phyloP scores from a whole-genome alignment of 1,140 invertebrate species.

The Leptoteleia sp. region DNA sequence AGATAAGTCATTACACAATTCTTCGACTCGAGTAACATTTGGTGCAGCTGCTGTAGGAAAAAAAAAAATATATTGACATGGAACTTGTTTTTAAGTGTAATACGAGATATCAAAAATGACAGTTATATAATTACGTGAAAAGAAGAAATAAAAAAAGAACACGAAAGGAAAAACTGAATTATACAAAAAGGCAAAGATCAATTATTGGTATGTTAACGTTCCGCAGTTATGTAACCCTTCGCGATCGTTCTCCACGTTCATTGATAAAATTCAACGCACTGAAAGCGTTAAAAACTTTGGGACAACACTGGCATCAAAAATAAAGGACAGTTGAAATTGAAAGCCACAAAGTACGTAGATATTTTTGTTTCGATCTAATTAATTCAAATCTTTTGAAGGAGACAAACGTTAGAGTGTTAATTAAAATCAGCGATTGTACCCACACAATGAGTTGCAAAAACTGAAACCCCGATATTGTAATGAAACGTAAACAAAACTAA shows the following conservation, averaged over 20 bases:
- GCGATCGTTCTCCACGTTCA: constrained; percentile 6
- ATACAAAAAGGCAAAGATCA: constrained; percentile 22
- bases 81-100: constrained; percentile 20
- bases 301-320: too few relatives aligned
- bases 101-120: constrained; percentile 7
- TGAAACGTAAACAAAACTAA: too few relatives aligned
- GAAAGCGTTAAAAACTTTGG: too few relatives aligned
- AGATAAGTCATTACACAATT: constrained; percentile 6
- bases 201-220: constrained; percentile 7
- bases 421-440: too few relatives aligned
- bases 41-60: neutral
- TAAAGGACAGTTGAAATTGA: too few relatives aligned
- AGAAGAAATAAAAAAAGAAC: constrained; percentile 5
- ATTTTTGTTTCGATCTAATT: too few relatives aligned
- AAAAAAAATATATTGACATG: too few relatives aligned
- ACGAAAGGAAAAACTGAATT: constrained; percentile 1
- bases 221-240: constrained; percentile 6
- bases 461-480: too few relatives aligned
- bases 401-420: too few relatives aligned
- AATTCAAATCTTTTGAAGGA: too few relatives aligned
- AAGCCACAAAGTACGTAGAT: too few relatives aligned
- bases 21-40: neutral
- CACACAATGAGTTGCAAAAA: too few relatives aligned
- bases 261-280: constrained; percentile 12
- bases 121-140: constrained; percentile 13